phyloP scores from a whole-genome alignment of 2,113 vertebrate species.

The Pleuronectes platessa region DNA sequence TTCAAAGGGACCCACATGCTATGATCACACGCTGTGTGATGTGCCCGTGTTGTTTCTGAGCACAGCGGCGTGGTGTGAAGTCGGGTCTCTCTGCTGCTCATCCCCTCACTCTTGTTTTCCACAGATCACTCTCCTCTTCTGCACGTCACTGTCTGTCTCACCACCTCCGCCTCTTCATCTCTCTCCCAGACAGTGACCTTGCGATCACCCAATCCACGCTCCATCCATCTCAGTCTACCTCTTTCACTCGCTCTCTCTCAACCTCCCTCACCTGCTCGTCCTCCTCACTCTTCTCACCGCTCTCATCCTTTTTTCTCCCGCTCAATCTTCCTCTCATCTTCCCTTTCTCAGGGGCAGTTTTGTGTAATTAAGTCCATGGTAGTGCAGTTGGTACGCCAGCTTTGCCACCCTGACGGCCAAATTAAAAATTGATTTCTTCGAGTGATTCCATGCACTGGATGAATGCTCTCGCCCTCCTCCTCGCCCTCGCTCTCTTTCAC shows the following conservation, averaged over 20 bases:
- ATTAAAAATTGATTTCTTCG: constrained; percentile 86
- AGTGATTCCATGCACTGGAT: constrained; percentile 69
- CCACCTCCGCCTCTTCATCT: constrained; percentile 45
- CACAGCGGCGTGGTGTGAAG: constrained; percentile 58
- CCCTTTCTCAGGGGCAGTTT: constrained; percentile 63
- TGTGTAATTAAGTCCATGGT: constrained; percentile 78
- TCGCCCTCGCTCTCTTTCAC: constrained; percentile 33
- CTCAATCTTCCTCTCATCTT: constrained; percentile 45
- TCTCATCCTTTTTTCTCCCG: constrained; percentile 19
- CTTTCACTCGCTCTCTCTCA: constrained; percentile 1
- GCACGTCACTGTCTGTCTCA: constrained; percentile 59
- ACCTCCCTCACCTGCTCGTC: constrained; percentile 3
- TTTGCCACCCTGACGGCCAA: constrained; percentile 76
- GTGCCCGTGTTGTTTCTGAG: constrained; percentile 22
- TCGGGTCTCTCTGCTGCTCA: constrained; percentile 8
- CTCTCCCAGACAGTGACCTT: constrained; percentile 66
- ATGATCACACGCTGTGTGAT: constrained; percentile 52
- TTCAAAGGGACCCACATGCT: constrained; percentile 62
- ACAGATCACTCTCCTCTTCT: constrained; percentile 37
- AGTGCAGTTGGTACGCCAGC: constrained; percentile 61
- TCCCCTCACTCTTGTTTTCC: constrained; percentile 32
- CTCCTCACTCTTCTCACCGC: constrained; percentile 30
- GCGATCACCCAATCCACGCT: constrained; percentile 62
- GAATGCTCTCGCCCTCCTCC: constrained; percentile 51
- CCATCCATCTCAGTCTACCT: constrained; percentile 36